Base-by-base conservation (phyloP, 2,888 invertebrate species). In the Sarcophaga subvicina region DNA sequence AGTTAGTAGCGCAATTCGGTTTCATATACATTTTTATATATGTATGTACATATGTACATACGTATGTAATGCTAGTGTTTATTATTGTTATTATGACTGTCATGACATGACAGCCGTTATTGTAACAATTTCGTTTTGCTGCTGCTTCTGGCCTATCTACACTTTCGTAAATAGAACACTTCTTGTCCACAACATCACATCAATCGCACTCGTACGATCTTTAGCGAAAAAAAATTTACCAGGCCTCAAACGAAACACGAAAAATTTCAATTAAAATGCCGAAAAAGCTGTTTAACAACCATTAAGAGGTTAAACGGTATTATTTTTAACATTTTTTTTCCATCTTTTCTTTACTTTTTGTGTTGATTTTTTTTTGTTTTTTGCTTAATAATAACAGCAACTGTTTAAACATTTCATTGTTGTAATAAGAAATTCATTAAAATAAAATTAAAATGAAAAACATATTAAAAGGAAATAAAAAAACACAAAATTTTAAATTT, bases 381-480 rank as follows among this genome's bases (percentile, higher is more conserved):
- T 49, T 49, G 4, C 14, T 49, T 14, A 17, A 54, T 14, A 54
- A 20, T 49, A 66, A 54, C 76, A 76, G 27, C 76, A 76, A 20
- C 66, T 76, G 76, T 59, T 77, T 77, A 77, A 77, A 77, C 59
- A 77, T 11, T 76, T 66, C 25, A 54, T 77, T 67, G 27, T 54
- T 66, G 77, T 71, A 72, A 54, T 14, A 54, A 54, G 49, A 66
- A 76, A 77, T 66, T 77, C 14, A 76, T 59, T 54, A 11, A 59
- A 59, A 59, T 37, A 10, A 25, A 49, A 54, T 25, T 70, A 62
- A 20, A 62, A n/a, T 60, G 25, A 54, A 17, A 54, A 12, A 14
- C 2, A 62, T 17, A n/a, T 69, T 0, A 22, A 22, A 69, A 45
- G 66, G 11, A 45, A 37, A 47, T 4, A 12, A 69, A 47, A 59